These are phyloP conservation scores for Scortum barcoo DNA, from an alignment of 2,113 vertebrate genomes.

Conservation along the genomic window DNA sequence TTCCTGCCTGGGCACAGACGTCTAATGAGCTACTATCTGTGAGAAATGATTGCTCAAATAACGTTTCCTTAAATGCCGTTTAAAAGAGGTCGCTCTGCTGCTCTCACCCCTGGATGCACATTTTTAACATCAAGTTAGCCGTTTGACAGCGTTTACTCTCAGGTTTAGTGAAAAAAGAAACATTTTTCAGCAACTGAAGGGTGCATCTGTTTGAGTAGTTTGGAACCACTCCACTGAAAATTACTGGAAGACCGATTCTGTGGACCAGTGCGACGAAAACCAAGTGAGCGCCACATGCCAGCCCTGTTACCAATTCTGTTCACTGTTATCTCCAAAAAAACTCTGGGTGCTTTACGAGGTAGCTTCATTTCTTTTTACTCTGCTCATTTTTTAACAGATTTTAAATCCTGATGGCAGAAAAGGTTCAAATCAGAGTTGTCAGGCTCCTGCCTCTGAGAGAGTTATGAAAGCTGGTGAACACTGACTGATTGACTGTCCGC, in stretches of 20 bases:
- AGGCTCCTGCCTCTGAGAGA: not conserved
- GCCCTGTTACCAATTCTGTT: not conserved
- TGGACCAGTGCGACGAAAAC: not conserved
- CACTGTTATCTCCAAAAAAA: not conserved
- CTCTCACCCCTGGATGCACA: conserved; percentile 2
- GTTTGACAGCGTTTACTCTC: conserved; percentile 5
- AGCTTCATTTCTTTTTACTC: not conserved
- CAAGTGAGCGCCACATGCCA: not conserved
- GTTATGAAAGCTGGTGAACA: conserved; percentile 1
- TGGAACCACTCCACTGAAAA: not conserved
- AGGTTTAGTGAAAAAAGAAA: conserved; percentile 5
- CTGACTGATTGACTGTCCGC: not conserved
- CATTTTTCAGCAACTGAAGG: not conserved
- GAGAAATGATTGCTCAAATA: conserved; percentile 26
- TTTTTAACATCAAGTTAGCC: not conserved
- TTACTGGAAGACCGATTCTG: not conserved
- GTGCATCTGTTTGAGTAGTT: not conserved
- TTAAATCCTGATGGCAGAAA: not conserved
- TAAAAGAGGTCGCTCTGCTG: not conserved
- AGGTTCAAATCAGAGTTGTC: not conserved
- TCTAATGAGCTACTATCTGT: conserved; percentile 16
- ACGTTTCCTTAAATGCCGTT: conserved; percentile 11
- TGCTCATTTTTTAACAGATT: not conserved
- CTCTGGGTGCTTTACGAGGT: not conserved
- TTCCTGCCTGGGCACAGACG: conserved; percentile 15